Evolutionary conservation across 2,888 invertebrate species (phyloP), one percentile per base, ranked within the genome.

Genomic region (Eupithecia subumbrata): DNA sequence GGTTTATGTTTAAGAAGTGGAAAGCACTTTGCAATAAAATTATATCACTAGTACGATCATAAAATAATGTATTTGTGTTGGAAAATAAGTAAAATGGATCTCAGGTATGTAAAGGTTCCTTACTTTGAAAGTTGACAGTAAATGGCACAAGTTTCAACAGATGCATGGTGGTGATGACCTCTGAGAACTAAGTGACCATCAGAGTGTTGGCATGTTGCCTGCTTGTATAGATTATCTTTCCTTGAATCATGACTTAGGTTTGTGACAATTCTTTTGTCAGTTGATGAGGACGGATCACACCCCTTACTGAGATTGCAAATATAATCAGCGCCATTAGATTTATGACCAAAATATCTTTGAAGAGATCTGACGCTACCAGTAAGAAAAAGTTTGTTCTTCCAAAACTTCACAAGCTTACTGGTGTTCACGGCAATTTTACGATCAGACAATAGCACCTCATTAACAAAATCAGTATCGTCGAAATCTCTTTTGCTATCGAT

Each of bases 41-140:
- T 12, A 22, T 25, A 25, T 25, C 22, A 9, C n/a, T 52, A 1
- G 0, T 8, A 48, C 18, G 18, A 48, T 18, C 48, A 48, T 18
- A 14, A 48, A 18, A 16, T 45, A 45, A 45, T 45, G 37, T 40
- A 11, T 11, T 40, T 45, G 37, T 40, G 40, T 2, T 40, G 40
- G 40, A 40, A 40, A 40, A 40, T 0, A 2, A 40, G 45, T 3
- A 45, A 48, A 8, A 9, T 11, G 9, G n/a, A 52, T 97, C 71
- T 94, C 94, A 88, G 94, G 92, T 90, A 96, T 95, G 86, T 37
- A 88, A 90, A 64, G 9, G 40, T 73, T 68, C 73, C 91, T 89
- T 87, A 94, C 95, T 94, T 94, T 72, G 93, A 94, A 78, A 95
- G 83, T 82, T 95, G 95, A 81, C 95, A 95, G 81, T 94, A 95